These are phyloP conservation scores for Acrobasis consociella DNA, from an alignment of 2,888 invertebrate genomes.

Conservation along the genomic window DNA sequence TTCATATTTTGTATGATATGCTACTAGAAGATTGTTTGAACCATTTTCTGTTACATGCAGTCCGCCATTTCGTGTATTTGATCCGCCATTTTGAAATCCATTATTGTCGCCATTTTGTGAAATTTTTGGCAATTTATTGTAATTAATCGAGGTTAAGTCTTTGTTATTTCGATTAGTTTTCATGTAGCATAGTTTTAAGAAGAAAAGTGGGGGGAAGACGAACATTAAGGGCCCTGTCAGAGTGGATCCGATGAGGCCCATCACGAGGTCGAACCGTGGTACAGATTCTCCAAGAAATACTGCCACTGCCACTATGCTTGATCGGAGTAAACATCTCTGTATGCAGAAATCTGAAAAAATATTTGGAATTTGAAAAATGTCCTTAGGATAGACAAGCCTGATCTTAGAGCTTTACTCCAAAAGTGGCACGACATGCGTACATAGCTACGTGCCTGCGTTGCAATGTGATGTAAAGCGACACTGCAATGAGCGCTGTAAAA, in stretches of 20 bases:
- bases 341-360: conserved; percentile 87
- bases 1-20: conserved; percentile 48
- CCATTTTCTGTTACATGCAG: conserved; percentile 25
- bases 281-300: conserved; percentile 91
- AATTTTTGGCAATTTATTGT: conserved; percentile 17
- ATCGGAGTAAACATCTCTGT: conserved; percentile 87
- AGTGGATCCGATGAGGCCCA: conserved; percentile 93
- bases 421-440: too few relatives aligned
- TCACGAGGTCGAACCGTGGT: conserved; percentile 92
- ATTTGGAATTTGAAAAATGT: neutral
- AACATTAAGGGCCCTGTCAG: conserved; percentile 93
- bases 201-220: conserved; percentile 91
- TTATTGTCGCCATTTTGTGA: conserved; percentile 33
- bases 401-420: too few relatives aligned
- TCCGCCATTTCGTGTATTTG: conserved; percentile 34
- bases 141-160: conserved; percentile 18
- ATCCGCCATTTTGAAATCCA: conserved; percentile 23
- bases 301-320: conserved; percentile 86
- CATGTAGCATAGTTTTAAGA: conserved; percentile 85
- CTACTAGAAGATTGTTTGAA: neutral
- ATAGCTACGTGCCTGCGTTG: too few relatives aligned
- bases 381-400: too few relatives aligned
- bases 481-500: too few relatives aligned
- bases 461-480: too few relatives aligned
- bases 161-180: conserved; percentile 35